Evolutionary conservation across 2,113 vertebrate genomes (phyloP), one percentile per base, ranked within the genome.

Genomic region (Leiothrix lutea): DNA sequence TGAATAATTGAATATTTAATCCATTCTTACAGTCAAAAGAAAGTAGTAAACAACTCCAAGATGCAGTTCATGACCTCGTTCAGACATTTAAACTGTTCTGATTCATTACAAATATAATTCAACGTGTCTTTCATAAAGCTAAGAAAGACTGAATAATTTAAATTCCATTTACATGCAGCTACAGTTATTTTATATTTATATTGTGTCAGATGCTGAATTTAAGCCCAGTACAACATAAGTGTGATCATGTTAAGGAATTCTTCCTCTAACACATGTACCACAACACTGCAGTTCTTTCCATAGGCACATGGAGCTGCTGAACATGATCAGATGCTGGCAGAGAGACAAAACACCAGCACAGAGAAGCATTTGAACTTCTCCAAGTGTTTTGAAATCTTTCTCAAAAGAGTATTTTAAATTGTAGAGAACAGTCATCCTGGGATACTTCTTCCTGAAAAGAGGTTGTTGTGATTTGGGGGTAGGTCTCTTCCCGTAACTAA

Each of bases 401-500:
- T 24, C 7, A 23, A 51, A 51, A 18, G 44, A 19, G 4, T 24
- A 69, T 40, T 61, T 69, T 40, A 75, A 64, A 35, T 22, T 36
- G 22, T 10, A 69, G 31, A 56, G 8, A n/a, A 70, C 28, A 85
- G 15, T 28, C 8, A 33, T 64, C 11, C n/a, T 80, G 70, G 36
- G 48, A 36, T 69, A 35, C 36, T 50, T 36, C 15, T 29, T 67
- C 28, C 31, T 54, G 64, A 47, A 51, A 45, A 54, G 15, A 57
- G 8, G 28, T 31, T 61, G 35, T 24, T 42, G 18, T 5, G 6
- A 50, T 18, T 2, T 9, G 14, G 2, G 5, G 2, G 1, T 33
- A 3, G 1, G 6, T 48, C 11, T 50, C 29, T 57, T 53, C 18
- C 9, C 0, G 0, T 54, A 48, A 22, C 33, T 45, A 72, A 56